Conservation (phyloP, 2,888 invertebrate genomes). For the Cephus rjabovi region DNA sequence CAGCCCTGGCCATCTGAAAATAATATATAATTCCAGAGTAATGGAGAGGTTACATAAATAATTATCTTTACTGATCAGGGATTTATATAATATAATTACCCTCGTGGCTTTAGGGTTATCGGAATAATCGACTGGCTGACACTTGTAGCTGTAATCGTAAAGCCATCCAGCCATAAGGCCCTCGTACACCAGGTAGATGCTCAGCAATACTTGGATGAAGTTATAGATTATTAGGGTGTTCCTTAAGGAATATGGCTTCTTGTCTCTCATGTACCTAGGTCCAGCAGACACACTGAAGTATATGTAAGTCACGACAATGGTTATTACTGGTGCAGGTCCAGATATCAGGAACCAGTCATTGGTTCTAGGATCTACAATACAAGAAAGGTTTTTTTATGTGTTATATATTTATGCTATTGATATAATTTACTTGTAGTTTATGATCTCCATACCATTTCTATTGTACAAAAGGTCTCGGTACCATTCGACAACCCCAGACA, state of each 20-base stretch:
- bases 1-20: conserved; percentile 65
- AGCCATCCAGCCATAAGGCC: conserved; percentile 58
- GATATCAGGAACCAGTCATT: conserved; percentile 80
- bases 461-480: conserved; percentile 56
- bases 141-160: conserved; percentile 76
- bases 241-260: conserved; percentile 84
- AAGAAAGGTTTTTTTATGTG: not conserved
- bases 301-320: conserved; percentile 76
- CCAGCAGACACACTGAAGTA: conserved; percentile 82
- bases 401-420: not conserved
- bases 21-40: conserved; percentile 7
- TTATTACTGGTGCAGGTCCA: conserved; percentile 76
- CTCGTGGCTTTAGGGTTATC: conserved; percentile 71
- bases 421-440: not conserved
- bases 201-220: conserved; percentile 85
- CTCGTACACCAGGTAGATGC: conserved; percentile 82
- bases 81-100: conserved; percentile 67
- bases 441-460: conserved; percentile 45
- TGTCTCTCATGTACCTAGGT: conserved; percentile 87
- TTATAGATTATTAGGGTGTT: conserved; percentile 86
- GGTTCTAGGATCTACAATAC: conserved; percentile 74
- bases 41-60: not conserved
- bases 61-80: not conserved
- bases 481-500: conserved; percentile 57
- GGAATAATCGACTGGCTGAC: conserved; percentile 79